These are phyloP conservation scores for Dendroctonus valens DNA, from an alignment of 1,140 invertebrate species.

Conservation along the genomic window DNA sequence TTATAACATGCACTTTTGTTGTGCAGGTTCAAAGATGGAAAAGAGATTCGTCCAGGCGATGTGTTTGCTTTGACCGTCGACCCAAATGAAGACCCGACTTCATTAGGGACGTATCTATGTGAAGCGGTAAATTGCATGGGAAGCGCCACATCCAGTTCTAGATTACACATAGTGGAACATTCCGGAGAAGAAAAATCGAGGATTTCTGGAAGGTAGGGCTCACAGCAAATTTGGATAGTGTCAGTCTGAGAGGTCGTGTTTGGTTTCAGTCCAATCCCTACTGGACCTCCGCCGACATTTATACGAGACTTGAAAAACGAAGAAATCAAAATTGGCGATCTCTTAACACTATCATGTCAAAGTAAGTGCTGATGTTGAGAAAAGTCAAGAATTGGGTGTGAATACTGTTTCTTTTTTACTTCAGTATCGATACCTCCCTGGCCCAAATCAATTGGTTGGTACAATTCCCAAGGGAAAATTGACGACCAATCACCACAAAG, in stretches of 20 bases:
- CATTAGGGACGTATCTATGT: slow-evolving; percentile 80
- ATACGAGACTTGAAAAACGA: slow-evolving; percentile 68
- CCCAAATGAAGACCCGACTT: slow-evolving; percentile 71
- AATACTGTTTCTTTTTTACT: slow-evolving; percentile 19
- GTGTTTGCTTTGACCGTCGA: slow-evolving; percentile 81
- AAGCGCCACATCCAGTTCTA: slow-evolving; percentile 74
- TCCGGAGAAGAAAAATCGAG: slow-evolving; percentile 54
- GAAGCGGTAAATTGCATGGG: slow-evolving; percentile 88
- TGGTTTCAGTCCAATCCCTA: slow-evolving; percentile 40
- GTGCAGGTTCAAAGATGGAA: slow-evolving; percentile 69
- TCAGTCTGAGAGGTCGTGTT: slow-evolving; percentile 13
- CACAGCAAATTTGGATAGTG: neutral
- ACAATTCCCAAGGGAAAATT: slow-evolving; percentile 76
- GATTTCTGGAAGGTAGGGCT: slow-evolving; percentile 55
- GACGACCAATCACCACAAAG: slow-evolving; percentile 58
- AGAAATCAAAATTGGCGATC: slow-evolving; percentile 73
- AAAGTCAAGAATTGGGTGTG: neutral
- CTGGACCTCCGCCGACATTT: slow-evolving; percentile 73
- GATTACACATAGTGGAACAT: slow-evolving; percentile 71
- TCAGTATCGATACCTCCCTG: slow-evolving; percentile 76
- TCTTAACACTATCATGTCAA: slow-evolving; percentile 68
- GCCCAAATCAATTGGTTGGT: slow-evolving; percentile 77
- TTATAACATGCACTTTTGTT: neutral
- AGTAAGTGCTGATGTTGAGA: slow-evolving; percentile 52
- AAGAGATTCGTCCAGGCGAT: slow-evolving; percentile 84